Evolutionary conservation across 2,797 vertebrate genomes (phyloP), one percentile per base, ranked within the genome.

Genomic region (Karalla daura): DNA sequence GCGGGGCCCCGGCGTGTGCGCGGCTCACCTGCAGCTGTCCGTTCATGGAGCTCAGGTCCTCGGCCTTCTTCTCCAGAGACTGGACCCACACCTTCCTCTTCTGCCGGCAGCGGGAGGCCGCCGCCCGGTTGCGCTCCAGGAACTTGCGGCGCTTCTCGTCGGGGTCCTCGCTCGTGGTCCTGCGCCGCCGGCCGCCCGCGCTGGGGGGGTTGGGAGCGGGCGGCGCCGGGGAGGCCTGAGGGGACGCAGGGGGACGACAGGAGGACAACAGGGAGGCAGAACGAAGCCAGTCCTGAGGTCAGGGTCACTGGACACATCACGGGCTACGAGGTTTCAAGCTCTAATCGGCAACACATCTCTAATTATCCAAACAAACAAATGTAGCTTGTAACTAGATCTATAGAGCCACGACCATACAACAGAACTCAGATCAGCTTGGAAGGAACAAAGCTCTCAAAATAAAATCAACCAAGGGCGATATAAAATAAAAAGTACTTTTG

Each of bases 51-150:
- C 87, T 93, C 70, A 98, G 90, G 83, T 98, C 97, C 52, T 98
- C 97, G 0, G 98, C 96, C 81, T 99, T 98, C 83, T 96, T 98
- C 91, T 98, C 97, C 89, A 98, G 65, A 30, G 95, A 96, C 86
- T 98, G 96, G 66, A 99, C 97, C 97, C 97, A 98, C 70, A 99
- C 98, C 92, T 99, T 99, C 86, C 98, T 95, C 88, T 99, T 99
- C 75, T 99, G 98, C 74, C 98, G 86, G 74, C 98, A 99, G 55
- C 97, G 94, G 28, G 97, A 97, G 33, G 98, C 98, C 5, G 98
- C 98, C 4, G 97, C 97, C 45, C 97, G 78, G 88, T 98, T 98
- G 33, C 97, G 93, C 87, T 99, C 97, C 81, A 99, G 91, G 88
- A 99, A 99, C 86, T 99, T 99, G 32, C 96, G 95, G 27, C 97